phyloP scores from a whole-genome alignment of 2,113 vertebrate genomes.

The Corvus cornix region DNA sequence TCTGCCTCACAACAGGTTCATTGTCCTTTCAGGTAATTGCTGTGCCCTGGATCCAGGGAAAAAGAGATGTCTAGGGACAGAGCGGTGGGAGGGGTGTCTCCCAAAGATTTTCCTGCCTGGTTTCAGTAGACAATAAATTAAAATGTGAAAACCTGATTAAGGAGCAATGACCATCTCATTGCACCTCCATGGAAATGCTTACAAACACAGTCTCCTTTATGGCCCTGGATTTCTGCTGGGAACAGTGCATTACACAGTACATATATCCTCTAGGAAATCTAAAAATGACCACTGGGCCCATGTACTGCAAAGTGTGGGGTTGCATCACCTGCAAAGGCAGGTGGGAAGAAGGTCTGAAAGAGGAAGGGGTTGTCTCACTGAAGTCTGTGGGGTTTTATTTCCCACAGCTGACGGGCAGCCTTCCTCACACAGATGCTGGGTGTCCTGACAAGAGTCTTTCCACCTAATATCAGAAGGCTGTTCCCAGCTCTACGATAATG shows the following conservation, averaged over 20 bases:
- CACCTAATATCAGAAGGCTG: not conserved
- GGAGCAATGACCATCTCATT: not conserved
- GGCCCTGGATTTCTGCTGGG: not conserved
- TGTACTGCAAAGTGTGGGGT: not conserved
- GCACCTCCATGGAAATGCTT: not conserved
- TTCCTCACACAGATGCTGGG: not conserved
- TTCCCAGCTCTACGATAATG: not conserved
- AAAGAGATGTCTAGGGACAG: rapidly evolving
- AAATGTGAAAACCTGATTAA: not conserved
- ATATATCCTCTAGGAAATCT: not conserved
- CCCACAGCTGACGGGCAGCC: not conserved
- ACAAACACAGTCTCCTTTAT: not conserved
- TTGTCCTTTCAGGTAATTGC: not conserved
- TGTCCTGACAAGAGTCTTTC: not conserved
- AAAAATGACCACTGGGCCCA: not conserved
- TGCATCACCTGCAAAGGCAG: not conserved
- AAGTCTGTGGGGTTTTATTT: not conserved
- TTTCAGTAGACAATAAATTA: not conserved
- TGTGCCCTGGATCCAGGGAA: not conserved
- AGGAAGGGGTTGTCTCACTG: not conserved
- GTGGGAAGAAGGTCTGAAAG: not conserved
- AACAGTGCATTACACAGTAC: not conserved
- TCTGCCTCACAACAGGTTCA: not conserved
- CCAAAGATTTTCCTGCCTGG: not conserved
- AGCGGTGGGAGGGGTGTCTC: rapidly evolving